Evolutionary conservation across 1,140 invertebrate genomes (phyloP), one percentile per base, ranked within the genome.

Genomic region (Teleogryllus occipitalis): DNA sequence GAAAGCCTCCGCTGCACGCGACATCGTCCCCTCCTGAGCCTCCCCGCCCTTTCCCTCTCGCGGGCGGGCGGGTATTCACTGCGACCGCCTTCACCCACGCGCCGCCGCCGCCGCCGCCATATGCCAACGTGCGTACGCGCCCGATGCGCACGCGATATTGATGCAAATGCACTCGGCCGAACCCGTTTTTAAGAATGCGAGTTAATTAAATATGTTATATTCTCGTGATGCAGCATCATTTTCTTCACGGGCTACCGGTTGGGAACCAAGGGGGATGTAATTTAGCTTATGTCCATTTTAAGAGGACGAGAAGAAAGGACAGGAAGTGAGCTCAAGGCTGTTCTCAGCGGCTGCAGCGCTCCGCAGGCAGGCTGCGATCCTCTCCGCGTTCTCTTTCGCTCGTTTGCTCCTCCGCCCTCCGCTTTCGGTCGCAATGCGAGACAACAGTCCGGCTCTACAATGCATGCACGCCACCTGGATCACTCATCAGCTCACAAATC

Each of bases 171-270:
- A 65, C 54, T 65, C 18, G 54, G 10, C 54, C 18, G 10, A 65
- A 65, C 54, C 54, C 54, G 54, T 65, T 65, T 65, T 65, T 18
- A 65, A 65, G 54, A 65, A 65, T 65, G 54, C 54, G 10, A 65
- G 10, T 18, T 65, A 65, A 65, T 65, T 65, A 65, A 65, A 65
- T 65, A 65, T 65, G 54, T 65, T 65, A 65, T 65, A 65, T 65
- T 65, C 54, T 65, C 54, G 54, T 65, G 54, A 65, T 65, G 54
- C 54, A 65, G 54, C 54, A 65, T 65, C 54, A 65, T 65, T 65
- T 65, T 65, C 54, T 65, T 65, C 54, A 65, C 54, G 54, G 54
- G 54, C 54, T 65, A 65, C 54, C 7, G 54, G 54, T 65, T 65
- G 54, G 54, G 54, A 65, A 65, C 54, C 54, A 65, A 65, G 54